These are phyloP conservation scores for Drosophila sucinea DNA, from an alignment of 1,140 invertebrate genomes.

Conservation along the genomic window DNA sequence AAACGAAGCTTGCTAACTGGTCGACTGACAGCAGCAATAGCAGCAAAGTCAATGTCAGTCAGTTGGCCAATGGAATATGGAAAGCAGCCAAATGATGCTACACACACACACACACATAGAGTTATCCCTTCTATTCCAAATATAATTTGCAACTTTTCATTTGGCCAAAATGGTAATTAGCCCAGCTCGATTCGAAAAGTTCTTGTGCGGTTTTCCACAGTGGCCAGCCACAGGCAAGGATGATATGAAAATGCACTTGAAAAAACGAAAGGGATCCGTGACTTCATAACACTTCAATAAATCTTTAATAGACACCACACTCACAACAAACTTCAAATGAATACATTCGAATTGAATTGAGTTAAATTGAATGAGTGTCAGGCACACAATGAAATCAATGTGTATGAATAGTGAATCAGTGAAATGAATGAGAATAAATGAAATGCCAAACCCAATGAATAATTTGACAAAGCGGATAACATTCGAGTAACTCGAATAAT, in stretches of 20 bases:
- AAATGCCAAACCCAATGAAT: no score
- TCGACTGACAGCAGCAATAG: neutral
- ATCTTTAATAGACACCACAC: no score
- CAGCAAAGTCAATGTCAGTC: constrained; percentile 5
- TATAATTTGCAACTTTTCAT: constrained; percentile 28
- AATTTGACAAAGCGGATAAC: no score
- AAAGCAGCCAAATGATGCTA: neutral
- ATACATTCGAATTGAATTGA: no score
- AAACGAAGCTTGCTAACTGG: neutral
- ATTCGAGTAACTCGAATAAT: no score
- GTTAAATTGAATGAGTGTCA: no score
- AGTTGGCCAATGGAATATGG: neutral
- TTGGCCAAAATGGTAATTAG: constrained; percentile 33
- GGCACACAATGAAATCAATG: no score
- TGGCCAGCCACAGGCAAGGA: neutral
- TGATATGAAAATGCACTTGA: neutral
- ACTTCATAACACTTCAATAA: no score
- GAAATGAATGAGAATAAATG: no score
- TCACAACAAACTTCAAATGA: no score
- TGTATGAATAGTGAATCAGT: no score
- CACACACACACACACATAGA: neutral
- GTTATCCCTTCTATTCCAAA: constrained; percentile 3
- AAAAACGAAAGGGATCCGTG: neutral
- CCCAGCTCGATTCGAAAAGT: constrained; percentile 6
- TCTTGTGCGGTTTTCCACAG: neutral